These are phyloP conservation scores for Peromyscus californicus DNA, from an alignment of 2,113 vertebrate species.

Conservation along the genomic window DNA sequence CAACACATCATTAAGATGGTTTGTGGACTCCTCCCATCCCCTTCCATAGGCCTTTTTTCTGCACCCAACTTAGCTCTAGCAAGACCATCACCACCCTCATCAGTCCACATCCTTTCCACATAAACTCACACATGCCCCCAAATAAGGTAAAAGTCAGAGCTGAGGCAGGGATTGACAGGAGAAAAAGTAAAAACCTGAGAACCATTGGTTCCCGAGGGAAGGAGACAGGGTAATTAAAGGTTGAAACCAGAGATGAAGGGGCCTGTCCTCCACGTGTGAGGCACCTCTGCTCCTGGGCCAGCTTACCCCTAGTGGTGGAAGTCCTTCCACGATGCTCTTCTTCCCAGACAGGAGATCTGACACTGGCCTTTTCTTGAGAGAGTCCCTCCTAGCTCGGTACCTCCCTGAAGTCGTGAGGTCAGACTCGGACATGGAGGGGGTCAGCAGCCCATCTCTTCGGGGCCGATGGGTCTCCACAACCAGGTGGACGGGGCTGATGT, in stretches of 20 bases:
- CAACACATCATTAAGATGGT: background rate
- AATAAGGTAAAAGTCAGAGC: slow-evolving; percentile 45
- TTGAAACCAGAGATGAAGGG: background rate
- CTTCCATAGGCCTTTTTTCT: background rate
- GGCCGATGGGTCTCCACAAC: slow-evolving; percentile 83
- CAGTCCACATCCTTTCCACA: background rate
- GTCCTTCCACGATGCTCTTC: slow-evolving; percentile 93
- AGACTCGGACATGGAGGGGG: slow-evolving; percentile 95
- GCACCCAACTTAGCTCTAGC: background rate
- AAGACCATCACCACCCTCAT: background rate
- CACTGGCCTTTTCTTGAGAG: slow-evolving; percentile 93
- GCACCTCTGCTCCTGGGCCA: fast-evolving
- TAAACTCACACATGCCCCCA: background rate
- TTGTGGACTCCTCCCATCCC: background rate
- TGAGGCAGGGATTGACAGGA: background rate
- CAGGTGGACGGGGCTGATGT: slow-evolving; percentile 79
- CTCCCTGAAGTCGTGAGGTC: slow-evolving; percentile 93
- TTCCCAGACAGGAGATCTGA: slow-evolving; percentile 93
- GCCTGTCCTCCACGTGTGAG: fast-evolving
- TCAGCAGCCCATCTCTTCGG: slow-evolving; percentile 88
- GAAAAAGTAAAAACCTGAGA: background rate
- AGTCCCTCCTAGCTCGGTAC: slow-evolving; percentile 91
- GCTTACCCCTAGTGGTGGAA: slow-evolving; percentile 95
- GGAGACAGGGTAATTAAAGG: background rate
- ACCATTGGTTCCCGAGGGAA: background rate